phyloP scores from a whole-genome alignment of 2,888 invertebrate species.

The Acanthococcus lagerstroemiae region DNA sequence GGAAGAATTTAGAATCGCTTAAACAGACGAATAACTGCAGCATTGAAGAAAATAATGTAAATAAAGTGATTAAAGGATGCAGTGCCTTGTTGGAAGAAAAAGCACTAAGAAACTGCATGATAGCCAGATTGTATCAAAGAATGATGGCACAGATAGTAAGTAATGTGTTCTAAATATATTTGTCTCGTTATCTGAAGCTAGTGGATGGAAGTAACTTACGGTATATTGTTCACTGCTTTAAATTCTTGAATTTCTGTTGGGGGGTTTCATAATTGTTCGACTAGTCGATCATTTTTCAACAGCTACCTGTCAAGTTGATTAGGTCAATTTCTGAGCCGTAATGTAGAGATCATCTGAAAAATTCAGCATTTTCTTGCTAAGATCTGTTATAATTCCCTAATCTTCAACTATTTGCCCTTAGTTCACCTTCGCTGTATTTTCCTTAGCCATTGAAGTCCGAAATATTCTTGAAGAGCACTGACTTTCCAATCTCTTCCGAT shows the following conservation, averaged over 20 bases:
- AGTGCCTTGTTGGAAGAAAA: constrained; percentile 36
- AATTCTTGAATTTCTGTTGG: too few relatives aligned
- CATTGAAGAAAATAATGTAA: constrained; percentile 11
- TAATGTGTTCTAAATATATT: neutral
- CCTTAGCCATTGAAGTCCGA: too few relatives aligned
- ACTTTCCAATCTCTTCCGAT: too few relatives aligned
- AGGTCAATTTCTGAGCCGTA: neutral
- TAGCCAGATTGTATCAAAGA: constrained; percentile 37
- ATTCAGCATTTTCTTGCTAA: neutral
- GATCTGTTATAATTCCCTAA: neutral
- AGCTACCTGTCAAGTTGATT: too few relatives aligned
- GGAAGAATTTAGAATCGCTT: constrained; percentile 14
- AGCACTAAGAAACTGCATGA: constrained; percentile 38
- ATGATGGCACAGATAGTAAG: constrained; percentile 37
- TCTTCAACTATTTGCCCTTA: too few relatives aligned
- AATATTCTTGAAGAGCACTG: too few relatives aligned
- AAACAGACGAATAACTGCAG: constrained; percentile 12
- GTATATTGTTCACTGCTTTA: too few relatives aligned
- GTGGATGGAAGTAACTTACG: too few relatives aligned
- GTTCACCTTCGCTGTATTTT: too few relatives aligned
- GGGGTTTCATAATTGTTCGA: too few relatives aligned
- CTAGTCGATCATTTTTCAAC: too few relatives aligned
- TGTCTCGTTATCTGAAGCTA: too few relatives aligned
- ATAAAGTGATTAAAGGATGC: constrained; percentile 32
- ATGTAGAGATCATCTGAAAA: neutral